Conservation (phyloP, 2,888 invertebrate species). For the Meteorus colon region DNA sequence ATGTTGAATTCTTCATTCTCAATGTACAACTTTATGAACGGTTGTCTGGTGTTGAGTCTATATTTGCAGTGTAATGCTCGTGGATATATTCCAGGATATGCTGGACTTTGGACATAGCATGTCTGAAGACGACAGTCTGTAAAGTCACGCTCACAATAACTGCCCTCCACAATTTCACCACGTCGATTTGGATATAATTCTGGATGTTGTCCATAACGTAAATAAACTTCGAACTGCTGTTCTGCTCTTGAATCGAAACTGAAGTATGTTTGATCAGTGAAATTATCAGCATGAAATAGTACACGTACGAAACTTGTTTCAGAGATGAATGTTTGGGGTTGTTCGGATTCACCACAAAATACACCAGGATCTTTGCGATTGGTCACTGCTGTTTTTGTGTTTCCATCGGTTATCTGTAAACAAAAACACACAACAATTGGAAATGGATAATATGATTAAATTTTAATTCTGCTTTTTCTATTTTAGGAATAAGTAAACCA, state of each 20-base stretch:
- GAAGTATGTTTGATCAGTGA: slow-evolving; percentile 93
- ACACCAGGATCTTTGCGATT: slow-evolving; percentile 92
- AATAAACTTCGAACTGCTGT: slow-evolving; percentile 92
- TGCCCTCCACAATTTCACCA: slow-evolving; percentile 91
- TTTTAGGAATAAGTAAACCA: too few species aligned
- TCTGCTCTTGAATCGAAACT: slow-evolving; percentile 91
- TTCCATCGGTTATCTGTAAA: slow-evolving; percentile 90
- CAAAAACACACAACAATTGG: background rate
- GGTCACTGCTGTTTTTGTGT: slow-evolving; percentile 90
- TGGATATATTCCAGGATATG: slow-evolving; percentile 94
- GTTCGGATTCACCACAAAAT: slow-evolving; percentile 95
- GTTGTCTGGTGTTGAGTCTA: slow-evolving; percentile 89
- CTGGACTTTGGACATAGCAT: slow-evolving; percentile 95
- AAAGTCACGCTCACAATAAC: slow-evolving; percentile 91
- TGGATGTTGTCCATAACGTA: slow-evolving; percentile 94
- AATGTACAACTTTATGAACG: slow-evolving; percentile 92
- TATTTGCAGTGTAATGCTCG: slow-evolving; percentile 93
- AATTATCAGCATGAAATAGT: slow-evolving; percentile 93
- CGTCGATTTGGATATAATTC: slow-evolving; percentile 93
- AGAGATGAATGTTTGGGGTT: slow-evolving; percentile 94
- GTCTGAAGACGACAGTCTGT: slow-evolving; percentile 91
- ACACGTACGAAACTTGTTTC: slow-evolving; percentile 95
- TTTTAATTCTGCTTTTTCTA: background rate
- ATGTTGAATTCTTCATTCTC: slow-evolving; percentile 96
- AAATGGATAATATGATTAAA: background rate